phyloP scores from a whole-genome alignment of 2,113 vertebrate genomes.

The Silurus meridionalis region DNA sequence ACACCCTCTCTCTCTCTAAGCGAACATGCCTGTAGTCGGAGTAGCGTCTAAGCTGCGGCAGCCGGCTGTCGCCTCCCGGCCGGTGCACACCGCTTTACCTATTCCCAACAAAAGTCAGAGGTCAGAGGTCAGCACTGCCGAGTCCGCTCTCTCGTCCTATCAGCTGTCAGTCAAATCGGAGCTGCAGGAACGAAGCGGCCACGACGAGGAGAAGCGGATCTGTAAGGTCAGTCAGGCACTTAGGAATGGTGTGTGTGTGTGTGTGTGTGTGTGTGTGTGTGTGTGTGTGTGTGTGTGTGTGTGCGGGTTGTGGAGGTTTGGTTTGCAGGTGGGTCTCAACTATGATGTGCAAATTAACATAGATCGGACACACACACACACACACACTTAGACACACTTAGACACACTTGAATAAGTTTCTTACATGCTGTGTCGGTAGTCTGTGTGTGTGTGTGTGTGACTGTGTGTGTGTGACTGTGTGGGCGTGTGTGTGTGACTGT shows the following conservation, averaged over 20 bases:
- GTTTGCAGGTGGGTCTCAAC: not conserved
- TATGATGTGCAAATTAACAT: not conserved
- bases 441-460: slow-evolving; percentile 48
- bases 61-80: slow-evolving; percentile 83
- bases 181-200: slow-evolving; percentile 75
- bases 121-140: slow-evolving; percentile 75
- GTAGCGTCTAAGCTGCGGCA: slow-evolving; percentile 91
- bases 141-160: slow-evolving; percentile 77
- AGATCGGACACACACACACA: too few relatives aligned
- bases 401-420: not conserved
- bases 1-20: not conserved
- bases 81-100: slow-evolving; percentile 87
- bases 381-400: not conserved
- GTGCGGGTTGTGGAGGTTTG: slow-evolving; percentile 2
- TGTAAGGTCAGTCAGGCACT: slow-evolving; percentile 76
- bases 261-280: not conserved
- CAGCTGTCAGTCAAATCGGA: slow-evolving; percentile 84
- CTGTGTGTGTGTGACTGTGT: too few relatives aligned
- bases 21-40: slow-evolving; percentile 91
- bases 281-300: slow-evolving; percentile 15
- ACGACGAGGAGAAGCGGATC: slow-evolving; percentile 93
- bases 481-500: too few relatives aligned
- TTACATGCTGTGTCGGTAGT: not conserved
- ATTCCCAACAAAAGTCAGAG: slow-evolving; percentile 80
- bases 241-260: not conserved